Conservation (phyloP, 2,888 invertebrate genomes). For the Apotomis turbidana region DNA sequence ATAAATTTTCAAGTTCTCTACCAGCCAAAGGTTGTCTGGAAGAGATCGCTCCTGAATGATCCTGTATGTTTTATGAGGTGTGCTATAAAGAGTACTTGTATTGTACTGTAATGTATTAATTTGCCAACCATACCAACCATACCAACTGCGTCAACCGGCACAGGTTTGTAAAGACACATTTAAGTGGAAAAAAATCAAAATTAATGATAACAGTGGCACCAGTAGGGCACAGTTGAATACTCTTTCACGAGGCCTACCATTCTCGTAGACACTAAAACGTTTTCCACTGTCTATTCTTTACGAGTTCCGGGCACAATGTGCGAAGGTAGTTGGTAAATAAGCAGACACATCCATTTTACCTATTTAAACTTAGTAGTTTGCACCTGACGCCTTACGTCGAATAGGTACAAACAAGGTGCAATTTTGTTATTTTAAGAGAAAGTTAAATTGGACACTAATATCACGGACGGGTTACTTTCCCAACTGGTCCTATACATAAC, state of each 20-base stretch:
- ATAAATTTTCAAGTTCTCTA: too few species aligned
- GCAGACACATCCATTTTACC: not conserved
- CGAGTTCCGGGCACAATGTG: slow-evolving; percentile 29
- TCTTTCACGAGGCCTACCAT: slow-evolving; percentile 61
- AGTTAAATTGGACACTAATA: too few species aligned
- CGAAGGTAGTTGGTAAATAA: slow-evolving; percentile 9
- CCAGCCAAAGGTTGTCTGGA: too few species aligned
- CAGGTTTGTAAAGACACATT: slow-evolving; percentile 82
- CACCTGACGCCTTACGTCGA: too few species aligned
- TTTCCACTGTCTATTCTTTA: slow-evolving; percentile 47
- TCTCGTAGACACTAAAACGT: slow-evolving; percentile 44
- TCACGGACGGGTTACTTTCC: too few species aligned
- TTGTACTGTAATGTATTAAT: not conserved
- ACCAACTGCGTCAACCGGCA: slow-evolving; percentile 70
- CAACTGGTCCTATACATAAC: too few species aligned
- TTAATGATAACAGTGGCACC: slow-evolving; percentile 81
- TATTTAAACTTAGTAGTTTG: too few species aligned
- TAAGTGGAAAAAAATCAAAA: slow-evolving; percentile 82
- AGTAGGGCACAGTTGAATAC: slow-evolving; percentile 73
- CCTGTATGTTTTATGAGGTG: not conserved
- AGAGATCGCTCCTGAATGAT: too few species aligned
- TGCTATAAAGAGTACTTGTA: too few species aligned
- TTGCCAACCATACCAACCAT: slow-evolving; percentile 36
- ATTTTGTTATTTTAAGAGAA: too few species aligned
- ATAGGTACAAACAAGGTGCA: too few species aligned